Percentiles rank a stretch among this genome's conserved stretches.
phyloP scores from a whole-genome alignment of 1,140 invertebrate genomes.

The Hermatobates lingyangjiaoensis region DNA sequence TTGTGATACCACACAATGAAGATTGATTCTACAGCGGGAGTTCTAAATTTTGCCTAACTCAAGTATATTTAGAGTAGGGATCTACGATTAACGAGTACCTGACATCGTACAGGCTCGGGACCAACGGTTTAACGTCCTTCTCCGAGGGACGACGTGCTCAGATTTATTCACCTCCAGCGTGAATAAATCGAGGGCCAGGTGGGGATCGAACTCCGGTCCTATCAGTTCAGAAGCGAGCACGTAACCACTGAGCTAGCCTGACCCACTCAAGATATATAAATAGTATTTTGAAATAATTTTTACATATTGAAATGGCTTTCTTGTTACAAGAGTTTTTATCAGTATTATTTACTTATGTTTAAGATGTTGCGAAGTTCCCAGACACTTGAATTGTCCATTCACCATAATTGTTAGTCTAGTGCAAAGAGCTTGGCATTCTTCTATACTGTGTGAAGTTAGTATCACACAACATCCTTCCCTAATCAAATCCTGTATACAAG shows the following conservation, averaged over 20 bases:
- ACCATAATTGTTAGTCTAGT: constrained; percentile 39
- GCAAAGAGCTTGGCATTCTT: constrained; percentile 39
- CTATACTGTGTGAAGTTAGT: constrained; percentile 27
- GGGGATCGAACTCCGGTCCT: too few relatives aligned
- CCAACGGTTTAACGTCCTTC: too few relatives aligned
- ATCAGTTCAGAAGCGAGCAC: too few relatives aligned
- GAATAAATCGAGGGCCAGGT: too few relatives aligned
- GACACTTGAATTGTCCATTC: constrained; percentile 31
- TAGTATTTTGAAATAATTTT: not conserved
- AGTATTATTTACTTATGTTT: constrained; percentile 26
- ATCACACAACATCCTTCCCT: constrained; percentile 25
- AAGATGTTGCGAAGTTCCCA: constrained; percentile 34
- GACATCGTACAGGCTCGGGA: too few relatives aligned
- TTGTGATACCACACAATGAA: too few relatives aligned
- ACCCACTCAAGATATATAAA: not conserved
- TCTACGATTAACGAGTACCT: too few relatives aligned
- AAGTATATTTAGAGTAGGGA: too few relatives aligned
- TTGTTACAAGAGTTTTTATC: constrained; percentile 12
- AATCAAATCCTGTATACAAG: constrained; percentile 18
- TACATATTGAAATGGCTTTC: not conserved
- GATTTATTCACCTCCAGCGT: too few relatives aligned
- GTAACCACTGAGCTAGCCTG: not conserved
- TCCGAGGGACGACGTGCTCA: too few relatives aligned
- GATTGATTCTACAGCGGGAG: too few relatives aligned
- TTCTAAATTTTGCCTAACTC: too few relatives aligned